Conservation (phyloP, 2,113 vertebrate genomes). For the Onychostoma macrolepis region DNA sequence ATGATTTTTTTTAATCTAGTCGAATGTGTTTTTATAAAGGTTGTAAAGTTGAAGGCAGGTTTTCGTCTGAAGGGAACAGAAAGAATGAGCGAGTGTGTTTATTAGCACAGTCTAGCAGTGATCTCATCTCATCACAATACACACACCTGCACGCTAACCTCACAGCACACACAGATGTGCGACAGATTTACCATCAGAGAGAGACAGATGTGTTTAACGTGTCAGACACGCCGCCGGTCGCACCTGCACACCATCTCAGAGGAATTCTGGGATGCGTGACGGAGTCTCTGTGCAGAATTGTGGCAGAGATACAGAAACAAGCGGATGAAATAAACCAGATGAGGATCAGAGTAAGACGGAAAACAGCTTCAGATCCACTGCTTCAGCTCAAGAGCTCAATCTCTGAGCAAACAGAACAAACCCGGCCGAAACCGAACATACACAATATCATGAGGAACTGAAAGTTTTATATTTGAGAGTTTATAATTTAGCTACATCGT, state of each 20-base stretch:
- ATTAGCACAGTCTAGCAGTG: background rate
- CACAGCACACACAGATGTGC: constrained; percentile 20
- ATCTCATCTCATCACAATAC: constrained; percentile 8
- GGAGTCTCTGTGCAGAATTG: background rate
- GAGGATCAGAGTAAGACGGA: background rate
- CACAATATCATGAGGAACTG: background rate
- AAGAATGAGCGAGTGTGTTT: background rate
- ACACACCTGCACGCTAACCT: background rate
- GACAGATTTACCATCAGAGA: constrained; percentile 14
- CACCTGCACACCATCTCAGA: constrained; percentile 24
- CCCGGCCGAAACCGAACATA: background rate
- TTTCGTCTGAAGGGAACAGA: background rate
- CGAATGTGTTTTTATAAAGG: too few relatives aligned
- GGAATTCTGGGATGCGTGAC: constrained; percentile 5
- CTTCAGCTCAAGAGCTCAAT: background rate
- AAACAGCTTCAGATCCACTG: background rate
- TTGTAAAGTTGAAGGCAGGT: background rate
- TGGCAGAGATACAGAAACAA: constrained; percentile 17
- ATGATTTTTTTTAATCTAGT: too few relatives aligned
- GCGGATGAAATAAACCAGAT: constrained; percentile 21
- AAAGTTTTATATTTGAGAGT: too few relatives aligned
- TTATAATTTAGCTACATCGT: too few relatives aligned
- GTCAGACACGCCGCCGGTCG: background rate
- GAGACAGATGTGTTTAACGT: constrained; percentile 39
- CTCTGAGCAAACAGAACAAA: background rate